Evolutionary conservation across 2,888 invertebrate genomes (phyloP).

Genomic region (Glyphotaelius pellucidus): DNA sequence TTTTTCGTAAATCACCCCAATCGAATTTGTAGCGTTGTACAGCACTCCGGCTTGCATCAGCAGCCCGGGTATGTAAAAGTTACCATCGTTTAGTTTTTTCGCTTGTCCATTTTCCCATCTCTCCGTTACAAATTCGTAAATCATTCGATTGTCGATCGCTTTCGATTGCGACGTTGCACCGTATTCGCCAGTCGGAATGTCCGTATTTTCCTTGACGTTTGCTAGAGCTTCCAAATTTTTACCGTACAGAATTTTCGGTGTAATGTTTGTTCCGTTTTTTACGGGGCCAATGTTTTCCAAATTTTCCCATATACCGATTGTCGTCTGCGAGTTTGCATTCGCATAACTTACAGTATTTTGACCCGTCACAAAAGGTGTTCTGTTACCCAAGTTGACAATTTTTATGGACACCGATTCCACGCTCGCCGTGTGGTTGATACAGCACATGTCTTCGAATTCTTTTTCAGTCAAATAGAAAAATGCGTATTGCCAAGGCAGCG

Average conservation of each 20-base stretch:
- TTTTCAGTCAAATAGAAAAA: conserved; percentile 1
- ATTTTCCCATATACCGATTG: conserved; percentile 57
- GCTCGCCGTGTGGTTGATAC: not conserved
- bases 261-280: conserved; percentile 23
- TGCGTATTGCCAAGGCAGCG: not conserved
- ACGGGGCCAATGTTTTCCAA: not conserved
- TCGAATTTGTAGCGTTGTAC: conserved; percentile 54
- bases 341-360: conserved; percentile 49
- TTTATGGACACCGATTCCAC: not conserved
- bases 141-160: not conserved
- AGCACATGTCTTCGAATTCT: not conserved
- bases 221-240: not conserved
- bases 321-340: conserved; percentile 57
- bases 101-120: not conserved
- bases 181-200: not conserved
- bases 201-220: too few species aligned
- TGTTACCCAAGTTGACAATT: conserved; percentile 47
- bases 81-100: conserved; percentile 15
- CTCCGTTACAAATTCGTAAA: not conserved
- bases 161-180: not conserved
- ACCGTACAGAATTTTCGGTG: conserved; percentile 36
- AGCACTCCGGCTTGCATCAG: conserved; percentile 43
- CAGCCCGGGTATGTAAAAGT: conserved; percentile 19
- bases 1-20: conserved; percentile 49
- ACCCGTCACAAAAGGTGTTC: conserved; percentile 53